phyloP scores from a whole-genome alignment of 2,888 invertebrate species.

The Brassicogethes aeneus region DNA sequence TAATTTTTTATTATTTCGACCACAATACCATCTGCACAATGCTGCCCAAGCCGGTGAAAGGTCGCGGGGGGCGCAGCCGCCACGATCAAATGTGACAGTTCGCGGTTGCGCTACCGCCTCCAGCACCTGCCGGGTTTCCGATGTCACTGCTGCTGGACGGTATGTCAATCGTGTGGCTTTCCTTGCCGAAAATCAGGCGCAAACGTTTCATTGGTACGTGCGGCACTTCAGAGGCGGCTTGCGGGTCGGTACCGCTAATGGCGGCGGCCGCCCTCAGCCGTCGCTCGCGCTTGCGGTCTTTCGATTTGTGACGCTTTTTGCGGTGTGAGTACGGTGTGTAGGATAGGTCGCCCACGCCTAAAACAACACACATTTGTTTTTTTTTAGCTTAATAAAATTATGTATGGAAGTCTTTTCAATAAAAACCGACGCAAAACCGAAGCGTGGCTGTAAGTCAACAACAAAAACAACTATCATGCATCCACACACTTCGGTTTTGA shows the following conservation, averaged over 20 bases:
- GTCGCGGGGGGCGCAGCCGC: too few species aligned
- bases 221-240: constrained; percentile 40
- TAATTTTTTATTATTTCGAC: too few species aligned
- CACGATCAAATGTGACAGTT: neutral
- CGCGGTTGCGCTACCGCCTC: neutral
- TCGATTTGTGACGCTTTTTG: constrained; percentile 54
- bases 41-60: too few species aligned
- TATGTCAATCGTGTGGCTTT: constrained; percentile 81
- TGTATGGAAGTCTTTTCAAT: too few species aligned
- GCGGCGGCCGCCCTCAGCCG: constrained; percentile 24
- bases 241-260: too few species aligned
- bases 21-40: too few species aligned
- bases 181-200: constrained; percentile 80
- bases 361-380: constrained; percentile 28
- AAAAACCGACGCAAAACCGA: too few species aligned
- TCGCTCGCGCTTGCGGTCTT: constrained; percentile 39
- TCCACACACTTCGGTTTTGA: too few species aligned
- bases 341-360: constrained; percentile 47
- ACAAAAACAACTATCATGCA: too few species aligned
- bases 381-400: too few species aligned
- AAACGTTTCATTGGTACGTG: constrained; percentile 73
- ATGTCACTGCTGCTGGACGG: constrained; percentile 58
- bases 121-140: too few species aligned
- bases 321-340: constrained; percentile 47
- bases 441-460: too few species aligned